Evolutionary conservation across 2,113 vertebrate genomes (phyloP).

Genomic region (Electrona antarctica): DNA sequence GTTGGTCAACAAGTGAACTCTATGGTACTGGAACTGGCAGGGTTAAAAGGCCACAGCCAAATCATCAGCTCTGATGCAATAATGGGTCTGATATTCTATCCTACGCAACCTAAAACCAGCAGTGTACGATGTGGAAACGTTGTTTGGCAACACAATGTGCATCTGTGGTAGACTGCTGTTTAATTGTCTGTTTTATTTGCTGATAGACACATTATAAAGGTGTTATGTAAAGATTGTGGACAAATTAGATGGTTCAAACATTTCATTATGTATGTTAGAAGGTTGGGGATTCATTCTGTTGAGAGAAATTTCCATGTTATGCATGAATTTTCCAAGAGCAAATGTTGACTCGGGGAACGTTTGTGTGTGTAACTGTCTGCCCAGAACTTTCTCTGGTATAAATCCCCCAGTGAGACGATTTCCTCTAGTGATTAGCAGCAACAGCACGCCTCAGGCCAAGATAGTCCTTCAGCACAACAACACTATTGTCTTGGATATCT

Average conservation of each 20-base stretch:
- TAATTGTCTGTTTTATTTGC: too few relatives aligned
- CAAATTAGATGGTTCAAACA: neutral
- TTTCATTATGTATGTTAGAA: neutral
- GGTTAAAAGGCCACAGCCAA: neutral
- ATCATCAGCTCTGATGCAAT: slow-evolving; percentile 14
- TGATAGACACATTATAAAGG: too few relatives aligned
- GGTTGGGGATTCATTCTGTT: neutral
- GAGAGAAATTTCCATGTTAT: slow-evolving; percentile 1
- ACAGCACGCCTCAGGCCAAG: slow-evolving; percentile 9
- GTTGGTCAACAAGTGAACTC: too few relatives aligned
- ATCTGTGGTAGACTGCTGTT: neutral
- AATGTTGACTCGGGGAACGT: slow-evolving; percentile 6
- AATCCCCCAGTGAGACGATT: slow-evolving; percentile 1
- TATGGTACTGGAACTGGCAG: too few relatives aligned
- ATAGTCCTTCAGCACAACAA: slow-evolving; percentile 40
- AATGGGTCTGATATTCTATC: neutral
- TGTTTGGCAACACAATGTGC: slow-evolving; percentile 16
- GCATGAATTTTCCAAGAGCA: neutral
- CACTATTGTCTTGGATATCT: slow-evolving; percentile 45
- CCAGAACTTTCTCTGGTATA: slow-evolving; percentile 26
- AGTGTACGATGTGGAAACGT: neutral
- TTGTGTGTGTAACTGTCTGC: neutral
- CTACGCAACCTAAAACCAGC: neutral
- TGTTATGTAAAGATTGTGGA: too few relatives aligned
- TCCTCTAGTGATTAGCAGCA: slow-evolving; percentile 34